A percentile compares a stretch with the other conserved stretches of the same genome.
Conservation (phyloP, 30 jellyfish, hydroid and myxozoan genomes). For the Hydra vulgaris region DNA sequence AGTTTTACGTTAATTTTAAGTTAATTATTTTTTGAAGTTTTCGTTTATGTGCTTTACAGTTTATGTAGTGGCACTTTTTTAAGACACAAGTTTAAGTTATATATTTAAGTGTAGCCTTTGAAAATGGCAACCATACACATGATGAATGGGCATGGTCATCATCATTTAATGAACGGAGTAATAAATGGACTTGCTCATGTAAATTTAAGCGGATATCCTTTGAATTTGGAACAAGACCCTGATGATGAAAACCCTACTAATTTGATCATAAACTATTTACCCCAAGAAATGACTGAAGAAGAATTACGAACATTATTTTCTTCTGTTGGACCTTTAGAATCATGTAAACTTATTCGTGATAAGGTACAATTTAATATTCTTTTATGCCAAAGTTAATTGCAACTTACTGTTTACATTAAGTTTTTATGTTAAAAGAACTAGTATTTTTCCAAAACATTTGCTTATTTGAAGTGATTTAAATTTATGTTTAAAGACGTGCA, state of each 20-base stretch:
- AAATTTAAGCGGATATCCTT: not conserved
- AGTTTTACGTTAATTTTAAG: conserved; percentile 15
- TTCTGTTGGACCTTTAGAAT: conserved; percentile 92
- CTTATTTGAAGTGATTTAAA: too few relatives aligned
- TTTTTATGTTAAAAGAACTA: too few relatives aligned
- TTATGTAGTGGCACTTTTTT: conserved; percentile 5
- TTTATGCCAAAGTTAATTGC: too few relatives aligned
- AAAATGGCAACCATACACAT: conserved; percentile 25
- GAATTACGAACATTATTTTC: conserved; percentile 89
- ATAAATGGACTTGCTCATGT: conserved; percentile 16
- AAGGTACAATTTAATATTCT: conserved; percentile 16
- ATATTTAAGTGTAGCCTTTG: not conserved
- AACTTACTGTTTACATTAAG: too few relatives aligned
- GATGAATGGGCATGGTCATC: conserved; percentile 29
- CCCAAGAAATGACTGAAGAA: conserved; percentile 99
- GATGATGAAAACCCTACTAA: conserved; percentile 77
- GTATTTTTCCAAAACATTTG: not conserved
- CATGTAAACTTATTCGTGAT: conserved; percentile 91
- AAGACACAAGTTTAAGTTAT: not conserved
- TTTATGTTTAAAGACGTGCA: not conserved
- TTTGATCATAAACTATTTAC: conserved; percentile 96
- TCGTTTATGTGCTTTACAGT: conserved; percentile 5
- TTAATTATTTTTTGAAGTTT: not conserved
- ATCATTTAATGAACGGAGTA: conserved; percentile 22
- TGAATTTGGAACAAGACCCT: not conserved